phyloP scores from a whole-genome alignment of 2,113 vertebrate species.

The Pygoscelis antarcticus region DNA sequence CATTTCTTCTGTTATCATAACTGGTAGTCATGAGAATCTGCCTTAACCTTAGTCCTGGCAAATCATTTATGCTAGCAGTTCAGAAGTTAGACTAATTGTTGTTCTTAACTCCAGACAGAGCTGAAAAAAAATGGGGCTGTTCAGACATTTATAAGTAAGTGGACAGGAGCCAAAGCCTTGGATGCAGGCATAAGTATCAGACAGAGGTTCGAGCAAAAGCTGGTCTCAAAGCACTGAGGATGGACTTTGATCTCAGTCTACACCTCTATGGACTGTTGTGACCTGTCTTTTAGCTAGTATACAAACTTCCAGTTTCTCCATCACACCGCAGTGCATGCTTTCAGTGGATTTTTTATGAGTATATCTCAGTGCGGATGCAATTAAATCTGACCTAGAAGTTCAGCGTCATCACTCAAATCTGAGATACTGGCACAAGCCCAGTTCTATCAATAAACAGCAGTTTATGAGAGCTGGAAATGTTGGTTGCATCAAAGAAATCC shows the following conservation, averaged over 20 bases:
- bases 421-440: neutral
- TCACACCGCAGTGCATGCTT: accelerated
- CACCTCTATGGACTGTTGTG: neutral
- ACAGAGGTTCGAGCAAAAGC: neutral
- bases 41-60: neutral
- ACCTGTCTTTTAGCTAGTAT: neutral
- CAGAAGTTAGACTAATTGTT: neutral
- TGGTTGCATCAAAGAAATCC: neutral
- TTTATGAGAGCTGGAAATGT: conserved; percentile 6
- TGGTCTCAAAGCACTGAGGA: neutral
- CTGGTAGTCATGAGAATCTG: neutral
- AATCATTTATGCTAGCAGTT: neutral
- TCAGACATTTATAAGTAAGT: neutral
- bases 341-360: neutral
- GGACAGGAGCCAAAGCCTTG: neutral
- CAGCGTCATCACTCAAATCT: conserved; percentile 23
- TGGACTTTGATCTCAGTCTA: neutral
- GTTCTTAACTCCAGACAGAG: neutral
- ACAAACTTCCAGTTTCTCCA: neutral
- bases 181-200: neutral
- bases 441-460: conserved; percentile 20
- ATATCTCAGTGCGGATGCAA: neutral
- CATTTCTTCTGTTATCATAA: neutral
- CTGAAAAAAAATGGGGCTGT: neutral
- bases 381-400: conserved; percentile 34